Evolutionary conservation across 2,888 invertebrate genomes (phyloP).

Genomic region (Sinohyriopsis cumingii): DNA sequence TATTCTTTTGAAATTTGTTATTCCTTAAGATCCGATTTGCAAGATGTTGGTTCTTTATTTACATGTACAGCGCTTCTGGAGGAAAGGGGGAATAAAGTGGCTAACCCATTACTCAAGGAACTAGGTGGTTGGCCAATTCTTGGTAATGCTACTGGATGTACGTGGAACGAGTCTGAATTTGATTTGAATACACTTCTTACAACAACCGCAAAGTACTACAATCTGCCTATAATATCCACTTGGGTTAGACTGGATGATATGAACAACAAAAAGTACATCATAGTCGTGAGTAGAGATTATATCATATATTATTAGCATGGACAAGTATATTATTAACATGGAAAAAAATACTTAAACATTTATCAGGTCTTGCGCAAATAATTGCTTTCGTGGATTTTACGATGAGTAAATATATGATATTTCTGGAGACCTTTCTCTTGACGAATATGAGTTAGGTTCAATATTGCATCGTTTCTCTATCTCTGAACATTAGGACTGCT

Average conservation of each 20-base stretch:
- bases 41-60: no score
- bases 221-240: slow-evolving; percentile 68
- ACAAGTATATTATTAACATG: neutral
- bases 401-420: no score
- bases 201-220: slow-evolving; percentile 80
- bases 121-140: slow-evolving; percentile 90
- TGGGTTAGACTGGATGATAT: slow-evolving; percentile 89
- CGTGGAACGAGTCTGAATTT: slow-evolving; percentile 78
- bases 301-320: neutral
- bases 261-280: slow-evolving; percentile 88
- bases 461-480: no score
- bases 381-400: no score
- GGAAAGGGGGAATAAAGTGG: slow-evolving; percentile 75
- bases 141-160: slow-evolving; percentile 22
- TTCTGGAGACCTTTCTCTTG: no score
- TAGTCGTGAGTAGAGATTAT: slow-evolving; percentile 79
- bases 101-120: slow-evolving; percentile 75
- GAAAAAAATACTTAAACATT: neutral
- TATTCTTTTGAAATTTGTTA: no score
- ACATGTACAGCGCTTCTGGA: slow-evolving; percentile 78
- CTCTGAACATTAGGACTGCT: no score
- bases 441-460: no score
- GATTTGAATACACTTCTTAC: slow-evolving; percentile 76
- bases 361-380: no score
- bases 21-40: no score